Evolutionary conservation across 2,888 invertebrate species (phyloP).

Genomic region (Drosophila basisetae): DNA sequence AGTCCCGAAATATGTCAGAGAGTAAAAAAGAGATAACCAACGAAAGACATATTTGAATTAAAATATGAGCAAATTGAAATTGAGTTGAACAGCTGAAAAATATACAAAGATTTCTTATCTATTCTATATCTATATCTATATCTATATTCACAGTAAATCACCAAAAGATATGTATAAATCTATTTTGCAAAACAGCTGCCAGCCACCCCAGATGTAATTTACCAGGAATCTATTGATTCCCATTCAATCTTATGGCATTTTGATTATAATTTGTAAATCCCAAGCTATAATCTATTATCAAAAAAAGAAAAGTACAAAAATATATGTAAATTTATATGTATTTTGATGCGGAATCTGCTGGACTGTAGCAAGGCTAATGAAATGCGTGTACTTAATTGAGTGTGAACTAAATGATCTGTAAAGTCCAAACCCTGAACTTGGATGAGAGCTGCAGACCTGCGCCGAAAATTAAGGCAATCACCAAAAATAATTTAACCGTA

Average conservation of each 20-base stretch:
- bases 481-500: slow-evolving; percentile 14
- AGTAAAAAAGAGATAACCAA: neutral
- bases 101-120: neutral
- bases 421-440: slow-evolving; percentile 60
- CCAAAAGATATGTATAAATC: neutral
- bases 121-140: too few species aligned
- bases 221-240: slow-evolving; percentile 12
- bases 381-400: slow-evolving; percentile 33
- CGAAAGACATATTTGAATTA: neutral
- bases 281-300: slow-evolving; percentile 8
- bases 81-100: neutral
- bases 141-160: too few species aligned
- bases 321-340: neutral
- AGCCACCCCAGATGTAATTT: slow-evolving; percentile 1
- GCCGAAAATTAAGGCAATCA: slow-evolving; percentile 41
- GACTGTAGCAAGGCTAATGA: slow-evolving; percentile 32
- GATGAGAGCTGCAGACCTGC: slow-evolving; percentile 21
- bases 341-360: slow-evolving; percentile 10
- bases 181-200: slow-evolving; percentile 18
- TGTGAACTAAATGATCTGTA: slow-evolving; percentile 49
- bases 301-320: slow-evolving; percentile 11
- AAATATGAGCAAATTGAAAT: neutral
- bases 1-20: neutral
- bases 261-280: slow-evolving; percentile 34
- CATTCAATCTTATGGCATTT: neutral